Conservation (phyloP, 2,113 vertebrate genomes). For the Trichomycterus rosablanca region DNA sequence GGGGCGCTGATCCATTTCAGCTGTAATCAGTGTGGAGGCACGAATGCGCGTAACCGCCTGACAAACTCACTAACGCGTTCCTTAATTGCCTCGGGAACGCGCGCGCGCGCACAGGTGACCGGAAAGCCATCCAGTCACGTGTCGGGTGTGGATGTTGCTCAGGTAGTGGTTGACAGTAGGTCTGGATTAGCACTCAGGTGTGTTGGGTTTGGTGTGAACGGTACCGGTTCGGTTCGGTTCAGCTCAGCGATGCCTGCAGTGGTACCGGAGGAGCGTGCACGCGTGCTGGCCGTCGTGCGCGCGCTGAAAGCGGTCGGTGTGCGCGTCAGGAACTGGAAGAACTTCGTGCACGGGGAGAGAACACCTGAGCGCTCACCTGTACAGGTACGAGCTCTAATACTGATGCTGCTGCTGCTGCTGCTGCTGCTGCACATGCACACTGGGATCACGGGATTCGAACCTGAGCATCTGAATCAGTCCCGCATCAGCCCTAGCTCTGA, state of each 20-base stretch:
- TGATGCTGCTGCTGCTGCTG: too few species aligned
- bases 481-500: too few species aligned
- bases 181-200: background rate
- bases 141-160: background rate
- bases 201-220: background rate
- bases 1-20: background rate
- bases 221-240: background rate
- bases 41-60: too few species aligned
- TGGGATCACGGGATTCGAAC: too few species aligned
- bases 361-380: background rate
- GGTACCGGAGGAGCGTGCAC: constrained; percentile 38
- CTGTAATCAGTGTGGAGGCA: too few species aligned
- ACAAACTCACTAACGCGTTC: too few species aligned
- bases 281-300: constrained; percentile 44
- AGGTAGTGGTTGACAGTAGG: background rate
- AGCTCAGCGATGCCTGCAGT: constrained; percentile 25
- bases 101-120: background rate
- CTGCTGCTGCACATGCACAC: too few species aligned
- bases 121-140: constrained; percentile 9
- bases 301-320: constrained; percentile 47
- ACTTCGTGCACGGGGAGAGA: constrained; percentile 30
- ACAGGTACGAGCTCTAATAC: constrained; percentile 37
- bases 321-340: constrained; percentile 54
- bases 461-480: too few species aligned
- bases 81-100: background rate